phyloP scores from a whole-genome alignment of 2,888 invertebrate genomes.

The Aphidius colemani region DNA sequence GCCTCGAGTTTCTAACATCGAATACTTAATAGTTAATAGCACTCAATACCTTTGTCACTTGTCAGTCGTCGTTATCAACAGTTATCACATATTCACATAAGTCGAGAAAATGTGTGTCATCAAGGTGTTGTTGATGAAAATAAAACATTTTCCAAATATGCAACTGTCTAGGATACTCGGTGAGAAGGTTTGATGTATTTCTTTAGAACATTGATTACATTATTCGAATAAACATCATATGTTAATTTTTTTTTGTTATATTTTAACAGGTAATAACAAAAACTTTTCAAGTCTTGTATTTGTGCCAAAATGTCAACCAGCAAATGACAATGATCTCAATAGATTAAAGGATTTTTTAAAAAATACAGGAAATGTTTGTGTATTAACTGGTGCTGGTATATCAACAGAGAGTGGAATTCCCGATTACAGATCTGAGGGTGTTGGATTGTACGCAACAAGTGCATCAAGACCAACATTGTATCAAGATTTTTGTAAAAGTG shows the following conservation, averaged over 20 bases:
- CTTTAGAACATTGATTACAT: not conserved
- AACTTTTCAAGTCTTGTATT: constrained; percentile 53
- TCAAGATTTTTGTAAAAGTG: constrained; percentile 78
- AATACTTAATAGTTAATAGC: too few relatives aligned
- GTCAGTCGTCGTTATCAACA: too few relatives aligned
- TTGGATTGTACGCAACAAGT: constrained; percentile 87
- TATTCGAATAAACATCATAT: not conserved
- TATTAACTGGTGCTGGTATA: constrained; percentile 92
- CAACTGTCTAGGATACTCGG: constrained; percentile 10
- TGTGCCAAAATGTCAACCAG: constrained; percentile 78
- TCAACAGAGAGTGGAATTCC: constrained; percentile 98
- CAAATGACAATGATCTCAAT: constrained; percentile 65
- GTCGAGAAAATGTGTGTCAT: not conserved
- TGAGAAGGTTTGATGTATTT: constrained; percentile 18
- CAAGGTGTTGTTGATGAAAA: not conserved
- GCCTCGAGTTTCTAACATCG: too few relatives aligned
- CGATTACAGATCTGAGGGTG: constrained; percentile 90
- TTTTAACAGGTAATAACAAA: constrained; percentile 25
- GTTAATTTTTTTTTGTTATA: constrained; percentile 1
- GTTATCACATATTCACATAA: too few relatives aligned
- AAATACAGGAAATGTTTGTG: constrained; percentile 65
- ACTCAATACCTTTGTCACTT: too few relatives aligned
- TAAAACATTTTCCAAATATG: not conserved
- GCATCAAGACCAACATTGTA: constrained; percentile 85
- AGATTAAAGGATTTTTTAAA: constrained; percentile 67